Evolutionary conservation across 2,113 vertebrate species (phyloP), one percentile per base, ranked within the genome.

Genomic region (Oreochromis tanganicae): DNA sequence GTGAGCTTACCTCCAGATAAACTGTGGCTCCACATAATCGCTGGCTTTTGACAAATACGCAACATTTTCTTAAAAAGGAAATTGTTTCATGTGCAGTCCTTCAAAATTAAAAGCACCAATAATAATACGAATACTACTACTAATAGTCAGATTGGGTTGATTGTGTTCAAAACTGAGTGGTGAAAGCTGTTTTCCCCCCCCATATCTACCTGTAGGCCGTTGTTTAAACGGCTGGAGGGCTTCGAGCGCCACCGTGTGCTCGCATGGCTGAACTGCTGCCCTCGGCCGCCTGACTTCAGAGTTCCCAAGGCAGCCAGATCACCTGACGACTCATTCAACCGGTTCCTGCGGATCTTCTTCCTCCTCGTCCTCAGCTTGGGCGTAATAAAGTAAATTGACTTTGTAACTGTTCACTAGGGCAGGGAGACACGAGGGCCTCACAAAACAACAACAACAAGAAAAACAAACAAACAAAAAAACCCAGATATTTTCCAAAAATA

Each of bases 171-270:
- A 34, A 78, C 2, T 50, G 5, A 1, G 43, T 48, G 24, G 4
- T 5, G 43, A 32, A 32, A 75, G 24, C 71, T 78, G 16, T 32
- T n/a, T 7, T 4, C 2, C 0, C 7, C 9, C n/a, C n/a, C n/a
- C n/a, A n/a, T n/a, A n/a, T n/a, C n/a, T n/a, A n/a, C n/a, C n/a
- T n/a, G 48, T 19, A 79, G 80, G 5, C 4, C 7, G 16, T 0
- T 3, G 56, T 8, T 27, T 8, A 7, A 9, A 1, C n/a, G 3
- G 38, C 1, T 9, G 61, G 46, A 89, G 34, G 86, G 52, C 81
- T 63, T 54, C 2, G 79, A 66, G 88, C 88, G 84, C 81, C 93
- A 61, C 88, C 88, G 7, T 9, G 92, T n/a, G 94, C 63, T 0
- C 46, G 4, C 0, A 7, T 4, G n/a, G 2, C 1, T 0, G 11